These are phyloP conservation scores for Synaphobranchus kaupii DNA, from an alignment of 2,797 vertebrate species.

Conservation along the genomic window DNA sequence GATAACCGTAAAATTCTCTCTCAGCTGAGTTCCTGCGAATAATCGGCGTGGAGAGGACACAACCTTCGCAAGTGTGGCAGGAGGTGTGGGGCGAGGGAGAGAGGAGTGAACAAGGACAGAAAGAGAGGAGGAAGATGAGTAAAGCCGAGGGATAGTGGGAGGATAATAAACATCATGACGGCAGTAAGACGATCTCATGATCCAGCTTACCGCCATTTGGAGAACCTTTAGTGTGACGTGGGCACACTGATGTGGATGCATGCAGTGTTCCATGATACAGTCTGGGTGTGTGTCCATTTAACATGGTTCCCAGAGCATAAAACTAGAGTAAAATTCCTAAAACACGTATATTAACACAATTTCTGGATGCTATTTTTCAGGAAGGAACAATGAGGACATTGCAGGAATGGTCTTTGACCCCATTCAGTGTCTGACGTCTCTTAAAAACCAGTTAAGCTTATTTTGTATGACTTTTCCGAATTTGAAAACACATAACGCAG, in stretches of 20 bases:
- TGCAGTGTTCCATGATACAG: background rate
- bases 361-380: background rate
- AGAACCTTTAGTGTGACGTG: no score
- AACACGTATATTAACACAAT: no score
- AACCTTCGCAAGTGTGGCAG: background rate
- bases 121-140: background rate
- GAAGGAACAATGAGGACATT: background rate
- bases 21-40: conserved; percentile 67
- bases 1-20: conserved; percentile 72
- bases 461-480: no score
- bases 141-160: background rate
- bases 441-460: no score
- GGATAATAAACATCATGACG: background rate
- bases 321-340: background rate
- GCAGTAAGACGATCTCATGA: background rate
- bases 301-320: background rate
- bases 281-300: background rate
- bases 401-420: no score
- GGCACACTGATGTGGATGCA: background rate
- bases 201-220: no score
- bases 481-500: no score
- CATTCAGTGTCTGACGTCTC: no score
- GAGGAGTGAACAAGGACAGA: background rate
- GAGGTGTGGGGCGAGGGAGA: background rate
- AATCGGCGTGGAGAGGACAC: conserved; percentile 54